Percentiles rank a stretch among this genome's conserved stretches.
Evolutionary conservation across 2,113 vertebrate genomes (phyloP).

Genomic region (Lepisosteus osseus): DNA sequence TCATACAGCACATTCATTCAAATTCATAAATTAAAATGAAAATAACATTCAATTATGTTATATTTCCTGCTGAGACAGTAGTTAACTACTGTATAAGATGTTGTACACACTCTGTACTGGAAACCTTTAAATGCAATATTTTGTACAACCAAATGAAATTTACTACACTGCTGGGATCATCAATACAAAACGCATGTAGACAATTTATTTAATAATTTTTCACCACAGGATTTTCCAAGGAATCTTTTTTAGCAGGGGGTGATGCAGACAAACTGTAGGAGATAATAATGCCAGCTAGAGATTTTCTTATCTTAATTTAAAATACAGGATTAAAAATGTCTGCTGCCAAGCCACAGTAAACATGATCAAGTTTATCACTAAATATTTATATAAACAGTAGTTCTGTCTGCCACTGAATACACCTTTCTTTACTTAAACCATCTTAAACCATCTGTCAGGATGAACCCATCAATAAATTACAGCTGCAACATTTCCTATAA

Average conservation of each 20-base stretch:
- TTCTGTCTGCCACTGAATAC: too few relatives aligned
- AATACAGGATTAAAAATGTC: neutral
- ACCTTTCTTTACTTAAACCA: too few relatives aligned
- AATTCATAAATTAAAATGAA: too few relatives aligned
- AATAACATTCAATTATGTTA: too few relatives aligned
- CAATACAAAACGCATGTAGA: too few relatives aligned
- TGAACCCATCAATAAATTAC: neutral
- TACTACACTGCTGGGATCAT: slow-evolving; percentile 2
- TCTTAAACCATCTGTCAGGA: too few relatives aligned
- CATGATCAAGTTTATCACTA: neutral
- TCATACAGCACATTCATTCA: too few relatives aligned
- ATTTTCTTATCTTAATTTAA: neutral
- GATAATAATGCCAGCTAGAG: neutral
- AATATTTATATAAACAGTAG: too few relatives aligned
- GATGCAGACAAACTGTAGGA: neutral
- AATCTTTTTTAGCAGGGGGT: neutral
- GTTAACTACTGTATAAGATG: too few relatives aligned
- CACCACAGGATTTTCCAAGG: neutral
- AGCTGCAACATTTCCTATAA: too few relatives aligned
- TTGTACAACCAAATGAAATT: slow-evolving; percentile 7
- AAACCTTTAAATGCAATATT: neutral
- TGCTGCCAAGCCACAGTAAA: neutral
- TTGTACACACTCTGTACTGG: neutral
- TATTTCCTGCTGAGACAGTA: too few relatives aligned
- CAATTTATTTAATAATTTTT: neutral